Evolutionary conservation across 2,888 invertebrate genomes (phyloP).

Genomic region (Habrosyne pyritoides): DNA sequence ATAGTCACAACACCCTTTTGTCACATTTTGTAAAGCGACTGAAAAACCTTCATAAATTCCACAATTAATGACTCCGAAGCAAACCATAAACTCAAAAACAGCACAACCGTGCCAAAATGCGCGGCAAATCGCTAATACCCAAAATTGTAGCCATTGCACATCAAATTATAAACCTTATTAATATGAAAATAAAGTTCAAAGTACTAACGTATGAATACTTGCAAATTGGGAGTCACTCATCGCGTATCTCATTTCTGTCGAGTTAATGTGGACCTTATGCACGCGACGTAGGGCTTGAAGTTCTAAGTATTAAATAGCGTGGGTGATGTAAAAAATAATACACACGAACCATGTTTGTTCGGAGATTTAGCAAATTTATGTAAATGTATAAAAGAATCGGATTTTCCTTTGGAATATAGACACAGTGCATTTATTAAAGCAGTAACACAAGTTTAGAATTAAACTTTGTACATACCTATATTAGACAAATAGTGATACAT

Average conservation of each 20-base stretch:
- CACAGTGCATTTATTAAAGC: not conserved
- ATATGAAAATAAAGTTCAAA: not conserved
- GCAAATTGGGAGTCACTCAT: not conserved
- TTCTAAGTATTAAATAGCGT: not conserved
- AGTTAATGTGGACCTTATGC: not conserved
- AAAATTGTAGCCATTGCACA: not conserved
- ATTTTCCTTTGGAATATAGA: not conserved
- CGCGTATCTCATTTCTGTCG: not conserved
- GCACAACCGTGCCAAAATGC: not conserved
- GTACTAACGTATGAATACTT: not conserved
- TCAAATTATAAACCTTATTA: not conserved
- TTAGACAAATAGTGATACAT: too few species aligned
- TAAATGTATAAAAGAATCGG: constrained; percentile 2
- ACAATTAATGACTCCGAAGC: not conserved
- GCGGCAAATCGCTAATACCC: not conserved
- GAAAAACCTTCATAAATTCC: not conserved
- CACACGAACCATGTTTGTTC: not conserved
- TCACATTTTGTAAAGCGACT: not conserved
- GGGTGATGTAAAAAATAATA: not conserved
- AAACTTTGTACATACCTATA: not conserved
- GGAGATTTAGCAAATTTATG: constrained; percentile 2
- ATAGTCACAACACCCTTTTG: not conserved
- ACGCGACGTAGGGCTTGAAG: not conserved
- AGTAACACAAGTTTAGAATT: not conserved
- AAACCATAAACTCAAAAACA: not conserved